These are phyloP conservation scores for Cynopterus sphinx DNA, from an alignment of 2,797 vertebrate species.

Conservation along the genomic window DNA sequence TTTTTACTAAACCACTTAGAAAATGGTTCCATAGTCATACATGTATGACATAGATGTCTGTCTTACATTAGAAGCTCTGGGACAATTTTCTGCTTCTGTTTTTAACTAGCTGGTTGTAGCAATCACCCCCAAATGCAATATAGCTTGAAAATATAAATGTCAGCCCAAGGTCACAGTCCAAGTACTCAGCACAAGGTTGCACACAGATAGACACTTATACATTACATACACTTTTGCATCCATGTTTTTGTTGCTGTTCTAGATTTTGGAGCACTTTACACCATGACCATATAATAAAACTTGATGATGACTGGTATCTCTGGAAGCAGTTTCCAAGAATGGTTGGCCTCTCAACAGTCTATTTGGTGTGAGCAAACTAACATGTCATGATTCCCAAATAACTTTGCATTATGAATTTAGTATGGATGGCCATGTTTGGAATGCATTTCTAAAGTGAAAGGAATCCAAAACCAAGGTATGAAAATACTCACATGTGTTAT, in stretches of 20 bases:
- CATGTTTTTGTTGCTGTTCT: conserved; percentile 36
- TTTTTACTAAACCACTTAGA: conserved; percentile 44
- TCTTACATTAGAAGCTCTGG: conserved; percentile 9
- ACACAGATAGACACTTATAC: neutral
- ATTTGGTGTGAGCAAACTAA: conserved; percentile 59
- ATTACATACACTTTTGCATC: conserved; percentile 37
- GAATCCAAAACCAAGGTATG: neutral
- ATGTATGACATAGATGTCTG: conserved; percentile 3
- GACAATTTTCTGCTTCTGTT: neutral
- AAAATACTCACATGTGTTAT: conserved; percentile 50
- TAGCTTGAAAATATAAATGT: conserved; percentile 42
- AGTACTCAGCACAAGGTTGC: neutral
- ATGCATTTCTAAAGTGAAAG: conserved; percentile 43
- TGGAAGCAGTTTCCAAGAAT: conserved; percentile 70
- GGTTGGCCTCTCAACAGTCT: conserved; percentile 31
- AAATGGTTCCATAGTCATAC: conserved; percentile 30
- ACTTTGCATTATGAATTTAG: conserved; percentile 60
- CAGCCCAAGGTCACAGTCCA: neutral
- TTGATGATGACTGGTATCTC: conserved; percentile 67
- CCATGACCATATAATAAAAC: conserved; percentile 53
- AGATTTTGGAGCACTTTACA: conserved; percentile 47
- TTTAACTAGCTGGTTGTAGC: conserved; percentile 8
- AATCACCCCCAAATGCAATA: neutral
- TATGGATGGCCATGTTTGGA: neutral
- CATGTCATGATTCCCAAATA: conserved; percentile 47